A percentile compares a stretch with the other conserved stretches of the same genome.
Conservation (phyloP, 2,797 vertebrate species). For the Lutjanus campechanus region DNA sequence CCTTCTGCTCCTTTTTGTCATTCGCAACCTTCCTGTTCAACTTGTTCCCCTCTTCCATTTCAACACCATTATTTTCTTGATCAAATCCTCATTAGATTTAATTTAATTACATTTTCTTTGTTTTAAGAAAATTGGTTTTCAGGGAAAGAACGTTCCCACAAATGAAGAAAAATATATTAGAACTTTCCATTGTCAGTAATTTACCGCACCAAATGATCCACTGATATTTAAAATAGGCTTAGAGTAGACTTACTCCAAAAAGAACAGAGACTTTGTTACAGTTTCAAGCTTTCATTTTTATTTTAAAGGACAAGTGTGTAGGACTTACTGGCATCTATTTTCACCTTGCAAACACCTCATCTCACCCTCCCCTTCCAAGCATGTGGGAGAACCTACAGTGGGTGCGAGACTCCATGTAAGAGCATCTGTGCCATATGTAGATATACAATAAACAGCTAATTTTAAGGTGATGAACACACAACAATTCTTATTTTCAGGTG, state of each 20-base stretch:
- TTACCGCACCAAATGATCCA: neutral
- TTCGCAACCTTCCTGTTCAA: neutral
- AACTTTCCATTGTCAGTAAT: neutral
- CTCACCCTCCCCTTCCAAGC: no score
- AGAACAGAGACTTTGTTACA: neutral
- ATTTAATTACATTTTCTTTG: neutral
- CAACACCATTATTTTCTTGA: neutral
- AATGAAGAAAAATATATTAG: neutral
- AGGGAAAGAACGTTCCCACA: neutral
- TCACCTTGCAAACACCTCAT: no score
- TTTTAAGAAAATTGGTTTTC: neutral
- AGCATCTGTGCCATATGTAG: no score
- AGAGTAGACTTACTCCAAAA: neutral
- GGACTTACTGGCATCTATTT: no score
- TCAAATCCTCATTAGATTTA: neutral
- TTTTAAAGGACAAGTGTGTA: no score
- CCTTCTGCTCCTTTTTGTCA: neutral
- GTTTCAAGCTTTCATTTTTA: neutral
- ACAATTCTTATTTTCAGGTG: no score
- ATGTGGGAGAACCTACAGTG: no score
- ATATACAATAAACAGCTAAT: no score
- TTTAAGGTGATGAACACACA: no score
- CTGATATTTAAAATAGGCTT: neutral
- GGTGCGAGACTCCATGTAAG: no score
- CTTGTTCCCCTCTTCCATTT: neutral